Base-by-base conservation (phyloP, 1,140 invertebrate species). In the Trichonephila clavipes region DNA sequence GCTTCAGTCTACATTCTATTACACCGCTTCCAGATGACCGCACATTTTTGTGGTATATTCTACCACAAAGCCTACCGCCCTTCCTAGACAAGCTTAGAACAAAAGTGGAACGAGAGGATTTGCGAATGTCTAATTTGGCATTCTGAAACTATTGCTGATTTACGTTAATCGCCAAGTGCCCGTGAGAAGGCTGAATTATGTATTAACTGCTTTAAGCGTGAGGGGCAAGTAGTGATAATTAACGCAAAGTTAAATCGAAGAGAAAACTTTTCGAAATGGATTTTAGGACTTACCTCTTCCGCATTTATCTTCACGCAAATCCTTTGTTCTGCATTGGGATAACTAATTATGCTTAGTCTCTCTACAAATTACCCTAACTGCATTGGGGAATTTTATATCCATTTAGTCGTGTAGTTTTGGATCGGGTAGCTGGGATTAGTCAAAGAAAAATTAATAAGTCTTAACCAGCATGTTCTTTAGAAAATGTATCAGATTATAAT, bases 191-290 rank as follows among this genome's bases (percentile, higher is more conserved):
- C 69, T 77, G 69, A 77, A 77, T 77, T 77, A 77, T 77, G 69
- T 77, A 77, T 77, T 77, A 77, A 77, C 69, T 77, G 28, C 69
- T 4, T 77, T 77, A 77, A 77, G 69, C 69, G 69, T 77, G 69
- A 28, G 28, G 28, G 28, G 69, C 69, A 77, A 77, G 40, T 77
- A 77, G 69, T 28, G 69, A 16, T 77, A 77, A 77, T 77, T 77
- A 77, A 77, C 24, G 69, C 24, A 77, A 77, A 77, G 69, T 77
- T 77, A 77, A 77, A 77, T 77, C 69, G 69, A 77, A 77, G 69
- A 77, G 69, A 77, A 77, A 77, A 77, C 69, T 77, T 77, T 28
- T 16, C 69, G 69, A 28, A 77, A 77, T 77, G 69, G 69, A 77
- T 77, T 77, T 77, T 77, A 77, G 69, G 69, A 77, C 69, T 77